Evolutionary conservation across 2,113 vertebrate genomes (phyloP), one percentile per base, ranked within the genome.

Genomic region (Emydura subglobosa): DNA sequence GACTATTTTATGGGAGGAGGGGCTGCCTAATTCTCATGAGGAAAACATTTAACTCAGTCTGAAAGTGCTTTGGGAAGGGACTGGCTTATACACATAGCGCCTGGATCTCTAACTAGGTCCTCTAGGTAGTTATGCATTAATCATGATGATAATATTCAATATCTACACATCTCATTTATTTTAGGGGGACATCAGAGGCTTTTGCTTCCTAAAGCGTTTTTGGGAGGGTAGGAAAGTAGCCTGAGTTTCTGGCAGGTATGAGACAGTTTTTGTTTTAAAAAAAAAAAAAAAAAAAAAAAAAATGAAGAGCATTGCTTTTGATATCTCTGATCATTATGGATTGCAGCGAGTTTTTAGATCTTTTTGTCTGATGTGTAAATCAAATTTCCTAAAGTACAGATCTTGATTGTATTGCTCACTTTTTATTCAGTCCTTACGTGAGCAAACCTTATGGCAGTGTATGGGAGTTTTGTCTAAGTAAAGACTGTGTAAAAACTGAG

Each of bases 361-460:
- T 74, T 68, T 74, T 24, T 13, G 22, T 25, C 72, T 74, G 72
- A 7, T 44, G 5, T 42, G 5, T 74, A 74, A 74, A 42, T 39
- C 39, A 74, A n/a, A 42, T 74, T 74, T 74, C 24, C 72, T 74
- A 74, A 65, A 5, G 31, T 61, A 31, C 59, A 61, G 6, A 34
- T 65, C 61, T 65, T 65, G 31, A 34, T 19, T 65, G 61, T 14
- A 34, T n/a, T 34, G 17, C 7, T 8, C 57, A 13, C 57, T 61
- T 61, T 65, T 34, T 65, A 19, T 7, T 65, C 61, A 17, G 14
- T 44, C 19, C 50, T 8, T 34, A 0, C 7, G 21, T 10, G 1
- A 5, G 49, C 0, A 1, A 2, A 29, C 24, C 79, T 74, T 5
- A 0, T 2, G 1, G 0, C 0, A 14, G 6, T n/a, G 72, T 49